Conservation (phyloP, 2,888 invertebrate genomes). For the Apamea epomidion region DNA sequence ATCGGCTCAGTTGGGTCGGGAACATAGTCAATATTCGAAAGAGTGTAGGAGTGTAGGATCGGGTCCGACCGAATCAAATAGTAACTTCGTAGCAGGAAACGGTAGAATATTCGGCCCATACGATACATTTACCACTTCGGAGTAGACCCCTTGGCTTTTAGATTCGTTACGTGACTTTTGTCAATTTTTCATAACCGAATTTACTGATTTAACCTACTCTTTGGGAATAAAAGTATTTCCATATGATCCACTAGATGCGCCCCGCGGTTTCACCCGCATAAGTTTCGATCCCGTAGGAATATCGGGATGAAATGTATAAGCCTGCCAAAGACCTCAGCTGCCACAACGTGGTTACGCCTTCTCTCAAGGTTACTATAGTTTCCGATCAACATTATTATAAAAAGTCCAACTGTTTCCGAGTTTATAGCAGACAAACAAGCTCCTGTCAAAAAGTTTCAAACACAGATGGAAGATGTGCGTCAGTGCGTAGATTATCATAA, state of each 20-base stretch:
- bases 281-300: too few species aligned
- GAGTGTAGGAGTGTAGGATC: too few species aligned
- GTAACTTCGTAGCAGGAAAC: too few species aligned
- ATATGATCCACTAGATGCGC: not conserved
- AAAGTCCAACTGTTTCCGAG: slow-evolving; percentile 42
- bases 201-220: not conserved
- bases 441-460: slow-evolving; percentile 39
- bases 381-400: slow-evolving; percentile 24
- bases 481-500: slow-evolving; percentile 37
- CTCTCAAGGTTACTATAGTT: slow-evolving; percentile 35
- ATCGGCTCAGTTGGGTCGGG: too few species aligned
- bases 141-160: too few species aligned
- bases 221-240: not conserved
- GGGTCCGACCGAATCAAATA: too few species aligned
- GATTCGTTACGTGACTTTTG: not conserved
- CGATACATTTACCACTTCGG: too few species aligned
- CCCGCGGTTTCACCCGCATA: too few species aligned
- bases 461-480: slow-evolving; percentile 39
- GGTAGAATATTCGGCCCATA: too few species aligned
- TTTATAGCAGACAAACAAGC: slow-evolving; percentile 34
- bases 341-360: not conserved
- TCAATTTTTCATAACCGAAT: not conserved
- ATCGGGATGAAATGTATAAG: too few species aligned
- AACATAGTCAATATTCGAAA: too few species aligned
- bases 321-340: not conserved